Evolutionary conservation across 2,888 invertebrate genomes (phyloP), one percentile per base, ranked within the genome.

Genomic region (Ferrisia virgata): DNA sequence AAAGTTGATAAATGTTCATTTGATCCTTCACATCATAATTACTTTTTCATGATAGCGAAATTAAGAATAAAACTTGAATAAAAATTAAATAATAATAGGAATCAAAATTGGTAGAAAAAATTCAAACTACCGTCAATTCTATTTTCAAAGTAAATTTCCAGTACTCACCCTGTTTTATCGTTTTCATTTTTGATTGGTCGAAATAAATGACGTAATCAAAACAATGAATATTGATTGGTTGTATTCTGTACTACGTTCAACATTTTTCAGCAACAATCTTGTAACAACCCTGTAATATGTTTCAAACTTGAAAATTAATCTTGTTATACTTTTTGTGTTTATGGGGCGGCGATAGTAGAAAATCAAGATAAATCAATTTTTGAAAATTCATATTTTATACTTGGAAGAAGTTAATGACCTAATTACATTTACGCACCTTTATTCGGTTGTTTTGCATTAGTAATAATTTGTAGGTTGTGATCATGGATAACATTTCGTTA

Each of bases 401-500:
- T 53, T 18, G 72, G 11, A 18, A 36, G 9, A 36, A 28, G 31
- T 76, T 18, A 76, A 76, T 76, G 72, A 76, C 72, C 72, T 76
- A 76, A 76, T 76, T 76, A 76, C n/a, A 36, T 11, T 9, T 6
- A 36, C 6, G 4, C 72, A 11, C 18, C 9, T n/a, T 76, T 76
- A 76, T 8, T 33, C 13, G 33, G 9, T 76, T 36, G 15, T 18
- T 76, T 4, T 8, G 33, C 15, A 1, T 76, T 18, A 36, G 18
- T 36, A 9, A 15, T 76, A 1, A 18, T 36, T 76, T 9, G 18
- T 18, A 76, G 72, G 36, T 76, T 76, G 72, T 76, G 36, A 36
- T 36, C 36, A 83, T 83, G 83, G 83, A 83, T 76, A 83, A 83
- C 33, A 72, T 83, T 72, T 64, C 83, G 1, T 25, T 83, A 39